Evolutionary conservation across 2,797 vertebrate species (phyloP).

Genomic region (Triplophysa yarkandensis): DNA sequence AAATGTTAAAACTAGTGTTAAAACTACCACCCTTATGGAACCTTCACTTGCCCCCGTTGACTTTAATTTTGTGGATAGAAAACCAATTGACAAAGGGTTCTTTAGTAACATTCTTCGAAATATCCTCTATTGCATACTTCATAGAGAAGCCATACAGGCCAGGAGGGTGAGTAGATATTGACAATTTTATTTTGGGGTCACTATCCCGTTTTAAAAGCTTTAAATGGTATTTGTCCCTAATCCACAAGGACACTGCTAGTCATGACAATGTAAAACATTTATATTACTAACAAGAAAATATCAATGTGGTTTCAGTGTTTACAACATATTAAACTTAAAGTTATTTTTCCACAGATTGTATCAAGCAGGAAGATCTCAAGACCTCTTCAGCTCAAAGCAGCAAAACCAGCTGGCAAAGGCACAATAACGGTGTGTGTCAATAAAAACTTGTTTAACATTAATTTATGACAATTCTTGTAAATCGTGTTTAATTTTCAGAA

Average conservation of each 20-base stretch:
- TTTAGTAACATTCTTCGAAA: no score
- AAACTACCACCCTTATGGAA: no score
- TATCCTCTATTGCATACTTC: no score
- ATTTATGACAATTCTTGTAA: background rate
- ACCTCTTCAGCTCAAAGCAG: constrained; percentile 87
- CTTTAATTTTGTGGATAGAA: no score
- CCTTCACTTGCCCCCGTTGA: no score
- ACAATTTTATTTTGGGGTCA: no score
- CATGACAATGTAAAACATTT: no score
- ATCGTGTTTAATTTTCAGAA: background rate
- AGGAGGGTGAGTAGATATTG: no score
- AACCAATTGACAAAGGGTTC: no score
- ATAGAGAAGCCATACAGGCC: no score
- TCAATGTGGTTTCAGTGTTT: background rate
- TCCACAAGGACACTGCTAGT: background rate
- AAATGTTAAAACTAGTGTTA: no score
- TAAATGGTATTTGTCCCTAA: background rate
- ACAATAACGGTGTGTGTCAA: constrained; percentile 79
- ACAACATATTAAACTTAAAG: background rate
- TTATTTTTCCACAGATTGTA: constrained; percentile 73
- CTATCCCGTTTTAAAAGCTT: no score
- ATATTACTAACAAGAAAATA: background rate
- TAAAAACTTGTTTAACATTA: background rate
- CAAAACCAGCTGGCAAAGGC: constrained; percentile 89
- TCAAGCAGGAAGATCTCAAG: constrained; percentile 83